These are phyloP conservation scores for Melanocharis versteri DNA, from an alignment of 2,113 vertebrate genomes.

Conservation along the genomic window DNA sequence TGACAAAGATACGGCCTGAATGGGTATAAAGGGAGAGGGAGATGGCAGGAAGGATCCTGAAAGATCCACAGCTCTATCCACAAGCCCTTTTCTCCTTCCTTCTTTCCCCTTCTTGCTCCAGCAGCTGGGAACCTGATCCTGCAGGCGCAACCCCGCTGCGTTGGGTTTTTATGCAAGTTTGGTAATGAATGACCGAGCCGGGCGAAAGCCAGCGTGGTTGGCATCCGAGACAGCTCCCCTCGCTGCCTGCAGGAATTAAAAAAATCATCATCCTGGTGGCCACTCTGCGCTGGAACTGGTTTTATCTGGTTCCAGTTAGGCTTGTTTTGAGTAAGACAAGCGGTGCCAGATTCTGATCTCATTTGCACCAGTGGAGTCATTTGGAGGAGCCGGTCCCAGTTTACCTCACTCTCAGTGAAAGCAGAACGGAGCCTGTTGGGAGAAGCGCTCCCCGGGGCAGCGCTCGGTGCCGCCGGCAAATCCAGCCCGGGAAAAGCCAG, in stretches of 20 bases:
- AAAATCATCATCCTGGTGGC: conserved; percentile 19
- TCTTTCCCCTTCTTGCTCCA: neutral
- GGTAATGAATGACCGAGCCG: neutral
- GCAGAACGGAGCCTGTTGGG: conserved; percentile 31
- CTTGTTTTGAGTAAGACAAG: conserved; percentile 40
- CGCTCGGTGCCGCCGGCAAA: neutral
- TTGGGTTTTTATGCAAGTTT: neutral
- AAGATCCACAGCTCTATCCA: neutral
- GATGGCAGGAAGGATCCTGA: neutral
- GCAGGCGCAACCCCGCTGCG: neutral
- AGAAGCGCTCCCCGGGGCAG: neutral
- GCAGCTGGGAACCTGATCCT: conserved; percentile 24
- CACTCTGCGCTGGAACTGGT: conserved; percentile 26
- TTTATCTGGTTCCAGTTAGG: conserved; percentile 57
- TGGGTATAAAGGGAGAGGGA: neutral
- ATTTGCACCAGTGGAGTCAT: conserved; percentile 59
- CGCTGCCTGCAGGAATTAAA: neutral
- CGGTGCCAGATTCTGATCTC: conserved; percentile 61
- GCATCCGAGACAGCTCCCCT: neutral
- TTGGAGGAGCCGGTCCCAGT: conserved; percentile 45
- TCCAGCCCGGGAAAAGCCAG: accelerated
- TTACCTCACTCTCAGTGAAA: conserved; percentile 31
- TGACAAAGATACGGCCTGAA: neutral
- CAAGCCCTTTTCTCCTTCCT: neutral
- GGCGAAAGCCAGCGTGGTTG: neutral